These are phyloP conservation scores for Craterocephalus amniculus DNA, from an alignment of 2,797 vertebrate genomes.

Conservation along the genomic window DNA sequence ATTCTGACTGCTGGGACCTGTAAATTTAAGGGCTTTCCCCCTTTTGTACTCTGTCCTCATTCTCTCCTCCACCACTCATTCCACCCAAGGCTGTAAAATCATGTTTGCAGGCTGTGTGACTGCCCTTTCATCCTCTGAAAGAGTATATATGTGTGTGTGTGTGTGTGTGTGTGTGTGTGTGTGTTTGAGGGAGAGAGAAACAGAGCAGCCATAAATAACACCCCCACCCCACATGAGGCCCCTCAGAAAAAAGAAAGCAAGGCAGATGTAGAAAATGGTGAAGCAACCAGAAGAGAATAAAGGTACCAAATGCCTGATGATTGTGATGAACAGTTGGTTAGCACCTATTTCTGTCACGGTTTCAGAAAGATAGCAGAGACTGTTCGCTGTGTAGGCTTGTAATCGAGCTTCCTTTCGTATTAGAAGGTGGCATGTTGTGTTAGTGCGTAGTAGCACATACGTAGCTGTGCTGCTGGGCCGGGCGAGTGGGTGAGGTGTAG, in stretches of 20 bases:
- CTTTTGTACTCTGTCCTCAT: constrained; percentile 79
- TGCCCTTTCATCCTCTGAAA: constrained; percentile 83
- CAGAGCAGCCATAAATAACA: constrained; percentile 84
- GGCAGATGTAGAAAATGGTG: constrained; percentile 71
- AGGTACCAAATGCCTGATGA: constrained; percentile 39
- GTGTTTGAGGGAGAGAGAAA: constrained; percentile 27
- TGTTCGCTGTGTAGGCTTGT: constrained; percentile 36
- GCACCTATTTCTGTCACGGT: constrained; percentile 40
- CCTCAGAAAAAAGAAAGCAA: constrained; percentile 59
- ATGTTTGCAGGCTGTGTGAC: constrained; percentile 80
- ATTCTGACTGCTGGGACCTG: constrained; percentile 68
- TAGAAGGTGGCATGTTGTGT: constrained; percentile 39
- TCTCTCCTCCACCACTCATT: constrained; percentile 81
- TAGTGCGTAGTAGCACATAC: constrained; percentile 52
- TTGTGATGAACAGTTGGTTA: constrained; percentile 46
- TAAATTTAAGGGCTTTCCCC: constrained; percentile 74
- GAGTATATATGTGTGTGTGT: constrained; percentile 62
- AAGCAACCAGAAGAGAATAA: constrained; percentile 55
- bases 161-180: constrained; percentile 57
- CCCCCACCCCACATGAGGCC: constrained; percentile 73
- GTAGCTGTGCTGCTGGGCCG: constrained; percentile 55
- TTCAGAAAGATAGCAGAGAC: constrained; percentile 31
- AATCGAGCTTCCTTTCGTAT: constrained; percentile 38
- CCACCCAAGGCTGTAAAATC: constrained; percentile 84
- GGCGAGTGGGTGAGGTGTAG: constrained; percentile 69